Evolutionary conservation across 2,797 vertebrate genomes (phyloP).

Genomic region (Ambastaia sidthimunki): DNA sequence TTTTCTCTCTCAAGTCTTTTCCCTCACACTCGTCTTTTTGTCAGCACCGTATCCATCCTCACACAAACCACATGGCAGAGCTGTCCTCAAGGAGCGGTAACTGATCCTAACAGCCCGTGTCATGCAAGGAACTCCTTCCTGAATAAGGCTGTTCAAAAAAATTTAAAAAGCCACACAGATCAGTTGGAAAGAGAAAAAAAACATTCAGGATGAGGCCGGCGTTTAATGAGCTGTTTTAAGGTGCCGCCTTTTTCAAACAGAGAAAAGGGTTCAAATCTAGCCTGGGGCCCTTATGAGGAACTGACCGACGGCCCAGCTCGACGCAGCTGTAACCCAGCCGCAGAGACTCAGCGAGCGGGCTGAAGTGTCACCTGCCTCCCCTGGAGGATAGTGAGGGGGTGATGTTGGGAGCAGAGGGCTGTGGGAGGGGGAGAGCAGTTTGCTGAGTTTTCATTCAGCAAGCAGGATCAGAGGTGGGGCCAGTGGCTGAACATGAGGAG

Average conservation of each 20-base stretch:
- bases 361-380: conserved; percentile 49
- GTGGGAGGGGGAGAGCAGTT: conserved; percentile 25
- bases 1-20: conserved; percentile 74
- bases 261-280: conserved; percentile 46
- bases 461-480: conserved; percentile 43
- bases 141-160: conserved; percentile 54
- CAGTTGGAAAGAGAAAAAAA: conserved; percentile 61
- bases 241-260: conserved; percentile 42
- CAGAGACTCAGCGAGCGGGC: conserved; percentile 4
- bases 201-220: conserved; percentile 60
- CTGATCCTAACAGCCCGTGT: conserved; percentile 50
- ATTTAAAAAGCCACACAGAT: background rate
- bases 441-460: conserved; percentile 52
- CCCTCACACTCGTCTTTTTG: conserved; percentile 82
- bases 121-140: conserved; percentile 55
- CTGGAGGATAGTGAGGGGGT: conserved; percentile 37
- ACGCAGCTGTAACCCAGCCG: conserved; percentile 33
- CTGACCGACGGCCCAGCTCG: conserved; percentile 24
- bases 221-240: conserved; percentile 74
- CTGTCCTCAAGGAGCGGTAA: conserved; percentile 46
- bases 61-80: conserved; percentile 42
- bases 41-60: conserved; percentile 32
- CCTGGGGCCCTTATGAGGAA: conserved; percentile 42
- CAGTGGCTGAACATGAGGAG: conserved; percentile 36
- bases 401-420: conserved; percentile 17